Conservation (phyloP, 1,140 invertebrate species). For the Drosophila sturtevanti region DNA sequence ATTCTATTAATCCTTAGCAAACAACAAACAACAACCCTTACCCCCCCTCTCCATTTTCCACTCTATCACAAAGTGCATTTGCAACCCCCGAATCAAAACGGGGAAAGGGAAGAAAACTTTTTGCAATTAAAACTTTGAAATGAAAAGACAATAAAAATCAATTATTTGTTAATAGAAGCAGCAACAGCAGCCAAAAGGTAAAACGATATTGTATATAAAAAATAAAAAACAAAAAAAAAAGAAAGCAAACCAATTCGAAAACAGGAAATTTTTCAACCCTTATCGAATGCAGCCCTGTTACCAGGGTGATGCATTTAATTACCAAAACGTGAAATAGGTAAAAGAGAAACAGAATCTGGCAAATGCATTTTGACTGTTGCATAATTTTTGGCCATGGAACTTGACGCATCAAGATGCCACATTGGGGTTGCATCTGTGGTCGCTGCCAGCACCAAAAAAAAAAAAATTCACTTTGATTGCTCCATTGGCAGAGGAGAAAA, state of each 20-base stretch:
- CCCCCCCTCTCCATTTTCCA: not conserved
- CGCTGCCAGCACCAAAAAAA: slow-evolving; percentile 28
- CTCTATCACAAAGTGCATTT: not conserved
- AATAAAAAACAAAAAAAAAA: not conserved
- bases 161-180: slow-evolving; percentile 66
- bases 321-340: slow-evolving; percentile 15
- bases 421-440: slow-evolving; percentile 38
- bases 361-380: slow-evolving; percentile 52
- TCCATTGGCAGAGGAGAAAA: slow-evolving; percentile 26
- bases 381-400: slow-evolving; percentile 21
- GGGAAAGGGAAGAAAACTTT: slow-evolving; percentile 42
- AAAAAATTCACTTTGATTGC: slow-evolving; percentile 49
- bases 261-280: slow-evolving; percentile 24
- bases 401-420: not conserved
- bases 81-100: not conserved
- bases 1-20: not conserved
- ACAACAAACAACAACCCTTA: slow-evolving; percentile 52
- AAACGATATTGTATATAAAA: slow-evolving; percentile 18
- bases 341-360: slow-evolving; percentile 5
- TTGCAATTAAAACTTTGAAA: slow-evolving; percentile 70
- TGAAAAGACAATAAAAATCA: slow-evolving; percentile 73
- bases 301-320: slow-evolving; percentile 65
- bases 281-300: slow-evolving; percentile 32
- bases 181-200: slow-evolving; percentile 25
- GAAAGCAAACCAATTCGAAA: too few relatives aligned